Percentiles rank a stretch among this genome's conserved stretches.
Conservation (phyloP, 2,113 vertebrate genomes). For the Cheirogaleus medius region DNA sequence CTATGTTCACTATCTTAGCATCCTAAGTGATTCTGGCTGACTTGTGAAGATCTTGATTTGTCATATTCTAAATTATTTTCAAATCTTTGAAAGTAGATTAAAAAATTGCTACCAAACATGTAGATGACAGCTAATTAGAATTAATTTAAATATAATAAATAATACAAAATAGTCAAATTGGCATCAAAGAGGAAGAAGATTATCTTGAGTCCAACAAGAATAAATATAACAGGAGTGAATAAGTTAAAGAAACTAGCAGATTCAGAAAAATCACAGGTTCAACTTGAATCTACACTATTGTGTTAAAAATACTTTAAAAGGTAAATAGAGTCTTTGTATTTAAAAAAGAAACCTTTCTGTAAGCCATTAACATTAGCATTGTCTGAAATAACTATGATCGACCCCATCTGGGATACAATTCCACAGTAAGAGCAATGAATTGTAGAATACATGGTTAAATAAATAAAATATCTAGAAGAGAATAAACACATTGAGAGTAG, state of each 20-base stretch:
- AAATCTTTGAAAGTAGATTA: not conserved
- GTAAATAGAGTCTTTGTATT: not conserved
- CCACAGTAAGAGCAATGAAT: not conserved
- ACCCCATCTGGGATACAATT: not conserved
- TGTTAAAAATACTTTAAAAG: not conserved
- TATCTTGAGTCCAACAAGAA: not conserved
- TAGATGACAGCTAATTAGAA: not conserved
- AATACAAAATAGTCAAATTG: not conserved
- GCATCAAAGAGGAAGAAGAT: not conserved
- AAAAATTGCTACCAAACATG: not conserved
- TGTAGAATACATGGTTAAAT: not conserved
- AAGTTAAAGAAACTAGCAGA: not conserved
- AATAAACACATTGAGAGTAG: not conserved
- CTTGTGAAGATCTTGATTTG: not conserved
- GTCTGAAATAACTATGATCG: not conserved
- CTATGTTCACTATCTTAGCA: not conserved
- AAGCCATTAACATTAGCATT: not conserved
- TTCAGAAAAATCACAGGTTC: not conserved
- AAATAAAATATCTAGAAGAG: not conserved
- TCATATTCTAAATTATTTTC: not conserved
- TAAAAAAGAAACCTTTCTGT: not conserved
- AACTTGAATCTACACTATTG: not conserved
- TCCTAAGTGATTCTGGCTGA: not conserved
- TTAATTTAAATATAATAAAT: constrained; percentile 6
- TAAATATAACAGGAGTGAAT: not conserved